Evolutionary conservation across 2,113 vertebrate genomes (phyloP), one percentile per base, ranked within the genome.

Genomic region (Sprattus sprattus): DNA sequence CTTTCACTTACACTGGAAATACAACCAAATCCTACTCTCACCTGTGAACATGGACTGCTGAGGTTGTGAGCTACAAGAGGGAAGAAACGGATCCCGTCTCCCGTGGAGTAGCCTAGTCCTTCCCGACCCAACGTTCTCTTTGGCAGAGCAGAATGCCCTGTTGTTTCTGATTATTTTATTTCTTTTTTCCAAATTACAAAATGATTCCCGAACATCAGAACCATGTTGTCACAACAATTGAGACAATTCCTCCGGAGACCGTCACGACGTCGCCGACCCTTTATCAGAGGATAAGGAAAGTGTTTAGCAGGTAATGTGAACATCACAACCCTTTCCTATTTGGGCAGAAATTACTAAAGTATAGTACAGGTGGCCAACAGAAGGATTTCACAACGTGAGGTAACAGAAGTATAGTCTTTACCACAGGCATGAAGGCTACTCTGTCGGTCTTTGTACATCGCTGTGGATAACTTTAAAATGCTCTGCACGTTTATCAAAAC

Each of bases 201-300:
- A 94, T 94, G 92, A 95, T 92, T 89, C 92, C 94, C 64, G 94
- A 93, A 84, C 93, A 92, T 86, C 95, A 95, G 90, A 95, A 95
- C 95, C 96, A 96, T 94, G 96, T 96, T 92, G 95, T 96, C 91
- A 95, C 95, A 89, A 97, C 96, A 91, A 96, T 96, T 89, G 96
- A 97, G 91, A 95, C 95, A 90, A 94, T 96, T 92, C 95, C 96
- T 78, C 90, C 95, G 47, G 96, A 96, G 90, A 90, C 93, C 87
- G 91, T 86, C 84, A 90, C 91, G 78, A 91, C 95, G 85, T 93
- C 94, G 81, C 89, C 94, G 52, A 92, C 94, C 87, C 89, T 96
- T 89, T 91, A 93, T 90, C 96, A 96, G 92, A 91, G 96, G 94
- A 93, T 97, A 92, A 94, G 93, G 92, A 96, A 95, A 94, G 95